Evolutionary conservation across 1,140 invertebrate genomes (phyloP), one percentile per base, ranked within the genome.

Genomic region (Orius insidiosus): DNA sequence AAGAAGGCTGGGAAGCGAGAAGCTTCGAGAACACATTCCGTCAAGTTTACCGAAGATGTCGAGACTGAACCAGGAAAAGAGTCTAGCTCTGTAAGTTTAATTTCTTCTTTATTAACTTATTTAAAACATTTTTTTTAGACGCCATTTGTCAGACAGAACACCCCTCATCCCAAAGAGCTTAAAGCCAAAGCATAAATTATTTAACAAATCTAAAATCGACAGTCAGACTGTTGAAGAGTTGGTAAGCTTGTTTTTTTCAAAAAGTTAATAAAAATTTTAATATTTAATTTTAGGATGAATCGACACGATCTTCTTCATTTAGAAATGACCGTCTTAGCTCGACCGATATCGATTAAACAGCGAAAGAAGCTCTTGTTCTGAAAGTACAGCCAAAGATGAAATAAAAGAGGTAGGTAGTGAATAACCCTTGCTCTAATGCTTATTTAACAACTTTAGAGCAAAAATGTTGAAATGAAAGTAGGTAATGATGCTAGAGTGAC

Each of bases 161-260:
- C 94, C 94, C n/a, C 94, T 49, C 95, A 99, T 74, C 95, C 95
- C 6, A 82, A 85, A 71, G 93, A 97, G 60, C 68, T 98, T 50
- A 93, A 93, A 69, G 85, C 85, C 31, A 87, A 95, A 65, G 90
- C 92, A 50, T 80, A 89, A 92, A 92, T 63, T 68, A 92, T 51
- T 81, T 63, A 73, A 73, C 45, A 80, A 81, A 44, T 52, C 52
- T 18, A 58, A 55, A 54, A 45, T 43, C 5, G 41, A 16, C 41
- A 30, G 41, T 30, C 24, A 43, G 19, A 32, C 24, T 5, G n/a
- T 43, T 9, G 41, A 43, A 43, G 41, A 43, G 31, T 18, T n/a
- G 24, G 41, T 43, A 46, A n/a, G 47, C 33, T 45, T 37, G 16
- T 32, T n/a, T 31, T n/a, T 51, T 45, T 37, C 43, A 48, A 41